A percentile compares a stretch with the other conserved stretches of the same genome.
Evolutionary conservation across 2,113 vertebrate species (phyloP).

Genomic region (Nyctereutes procyonoides): DNA sequence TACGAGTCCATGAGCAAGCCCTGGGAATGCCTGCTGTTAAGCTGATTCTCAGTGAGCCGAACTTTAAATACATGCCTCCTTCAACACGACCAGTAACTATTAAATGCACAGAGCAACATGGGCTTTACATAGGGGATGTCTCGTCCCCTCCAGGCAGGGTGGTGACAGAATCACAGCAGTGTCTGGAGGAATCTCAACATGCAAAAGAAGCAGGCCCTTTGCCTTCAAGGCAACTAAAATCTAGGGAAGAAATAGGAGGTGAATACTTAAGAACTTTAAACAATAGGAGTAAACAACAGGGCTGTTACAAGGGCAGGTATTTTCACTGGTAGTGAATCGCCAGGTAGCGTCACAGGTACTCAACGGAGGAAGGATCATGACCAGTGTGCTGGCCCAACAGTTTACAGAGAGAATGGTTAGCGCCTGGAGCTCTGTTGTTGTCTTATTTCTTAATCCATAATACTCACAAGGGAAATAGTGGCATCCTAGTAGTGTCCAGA

Average conservation of each 20-base stretch:
- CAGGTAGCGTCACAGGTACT: neutral
- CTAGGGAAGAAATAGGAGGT: neutral
- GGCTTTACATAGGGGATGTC: neutral
- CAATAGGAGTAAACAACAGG: neutral
- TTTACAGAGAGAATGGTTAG: neutral
- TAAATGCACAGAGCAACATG: neutral
- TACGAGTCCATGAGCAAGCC: neutral
- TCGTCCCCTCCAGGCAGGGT: neutral
- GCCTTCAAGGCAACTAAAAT: neutral
- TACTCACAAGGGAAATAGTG: neutral
- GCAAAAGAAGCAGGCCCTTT: neutral
- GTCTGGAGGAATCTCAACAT: neutral
- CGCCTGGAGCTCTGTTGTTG: neutral
- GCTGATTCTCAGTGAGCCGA: neutral
- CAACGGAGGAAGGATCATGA: neutral
- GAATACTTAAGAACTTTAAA: no score
- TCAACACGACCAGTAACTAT: neutral
- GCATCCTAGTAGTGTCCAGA: no score
- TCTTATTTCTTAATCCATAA: neutral
- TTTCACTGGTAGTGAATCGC: neutral
- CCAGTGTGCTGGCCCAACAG: neutral
- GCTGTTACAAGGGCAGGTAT: neutral
- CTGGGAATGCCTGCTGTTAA: neutral
- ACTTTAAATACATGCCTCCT: neutral
- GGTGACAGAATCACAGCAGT: no score